phyloP scores from a whole-genome alignment of 2,797 vertebrate genomes.

The Phataginus tetradactyla region DNA sequence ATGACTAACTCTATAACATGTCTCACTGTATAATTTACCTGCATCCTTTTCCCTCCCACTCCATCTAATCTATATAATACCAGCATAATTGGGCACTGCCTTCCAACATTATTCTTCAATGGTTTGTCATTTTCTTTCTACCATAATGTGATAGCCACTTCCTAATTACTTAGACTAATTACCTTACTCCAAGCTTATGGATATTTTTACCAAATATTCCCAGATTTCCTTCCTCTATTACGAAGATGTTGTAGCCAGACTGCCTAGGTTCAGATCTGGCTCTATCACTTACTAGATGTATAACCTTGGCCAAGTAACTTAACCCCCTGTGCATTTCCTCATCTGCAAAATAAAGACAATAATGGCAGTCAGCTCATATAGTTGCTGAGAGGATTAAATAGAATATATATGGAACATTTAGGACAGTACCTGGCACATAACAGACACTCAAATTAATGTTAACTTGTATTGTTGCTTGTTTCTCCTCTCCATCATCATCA shows the following conservation, averaged over 20 bases:
- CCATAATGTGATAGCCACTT: not conserved
- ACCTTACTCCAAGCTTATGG: not conserved
- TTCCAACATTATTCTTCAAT: not conserved
- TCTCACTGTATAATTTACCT: not conserved
- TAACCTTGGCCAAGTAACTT: not conserved
- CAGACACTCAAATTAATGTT: not conserved
- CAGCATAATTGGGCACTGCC: not conserved
- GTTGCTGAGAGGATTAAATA: not conserved
- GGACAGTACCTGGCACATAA: not conserved
- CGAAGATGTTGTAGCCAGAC: not conserved
- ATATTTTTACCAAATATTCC: conserved; percentile 23
- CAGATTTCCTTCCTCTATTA: not conserved
- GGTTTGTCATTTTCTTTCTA: not conserved
- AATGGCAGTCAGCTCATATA: not conserved
- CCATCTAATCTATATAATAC: not conserved
- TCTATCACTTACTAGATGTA: conserved; percentile 14
- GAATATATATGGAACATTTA: not conserved
- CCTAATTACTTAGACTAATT: not conserved
- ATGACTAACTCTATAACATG: not conserved
- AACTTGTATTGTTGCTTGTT: not conserved
- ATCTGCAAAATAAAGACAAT: conserved; percentile 18
- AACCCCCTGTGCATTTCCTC: not conserved
- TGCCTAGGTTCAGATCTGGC: not conserved
- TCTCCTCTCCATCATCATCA: not conserved
- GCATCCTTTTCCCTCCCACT: not conserved